Evolutionary conservation across 2,113 vertebrate genomes (phyloP).

Genomic region (Casuarius casuarius): DNA sequence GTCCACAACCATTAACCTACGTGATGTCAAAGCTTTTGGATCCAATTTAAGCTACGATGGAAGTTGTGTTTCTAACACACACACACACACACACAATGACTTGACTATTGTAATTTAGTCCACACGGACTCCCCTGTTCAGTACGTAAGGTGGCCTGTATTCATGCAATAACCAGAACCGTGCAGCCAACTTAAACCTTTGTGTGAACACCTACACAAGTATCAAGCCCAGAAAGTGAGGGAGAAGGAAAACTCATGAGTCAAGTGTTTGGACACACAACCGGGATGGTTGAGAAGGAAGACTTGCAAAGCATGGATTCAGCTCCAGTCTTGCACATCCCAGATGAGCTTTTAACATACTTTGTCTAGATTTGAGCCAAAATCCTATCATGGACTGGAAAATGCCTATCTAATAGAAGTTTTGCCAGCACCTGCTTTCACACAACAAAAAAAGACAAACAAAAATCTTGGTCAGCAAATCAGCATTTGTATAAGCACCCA

Average conservation of each 20-base stretch:
- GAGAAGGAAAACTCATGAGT: background rate
- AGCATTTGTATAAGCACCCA: background rate
- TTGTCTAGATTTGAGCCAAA: background rate
- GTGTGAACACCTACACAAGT: background rate
- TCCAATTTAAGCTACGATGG: background rate
- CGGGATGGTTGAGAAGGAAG: background rate
- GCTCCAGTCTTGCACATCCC: background rate
- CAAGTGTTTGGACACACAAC: background rate
- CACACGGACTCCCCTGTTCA: background rate
- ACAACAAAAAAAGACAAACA: background rate
- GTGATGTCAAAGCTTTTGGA: background rate
- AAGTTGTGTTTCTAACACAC: background rate
- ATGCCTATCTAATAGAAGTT: background rate
- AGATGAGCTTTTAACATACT: background rate
- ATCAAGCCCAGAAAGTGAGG: background rate
- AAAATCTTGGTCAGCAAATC: background rate
- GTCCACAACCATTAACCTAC: background rate
- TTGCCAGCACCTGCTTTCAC: background rate
- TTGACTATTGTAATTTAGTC: too few relatives aligned
- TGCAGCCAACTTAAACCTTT: background rate
- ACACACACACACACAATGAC: background rate
- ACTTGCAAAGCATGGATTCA: background rate
- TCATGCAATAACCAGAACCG: background rate
- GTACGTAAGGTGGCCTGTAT: background rate
- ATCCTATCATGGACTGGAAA: rapidly evolving